Evolutionary conservation across 2,797 vertebrate genomes (phyloP), one percentile per base, ranked within the genome.

Genomic region (Centroberyx gerrardi): DNA sequence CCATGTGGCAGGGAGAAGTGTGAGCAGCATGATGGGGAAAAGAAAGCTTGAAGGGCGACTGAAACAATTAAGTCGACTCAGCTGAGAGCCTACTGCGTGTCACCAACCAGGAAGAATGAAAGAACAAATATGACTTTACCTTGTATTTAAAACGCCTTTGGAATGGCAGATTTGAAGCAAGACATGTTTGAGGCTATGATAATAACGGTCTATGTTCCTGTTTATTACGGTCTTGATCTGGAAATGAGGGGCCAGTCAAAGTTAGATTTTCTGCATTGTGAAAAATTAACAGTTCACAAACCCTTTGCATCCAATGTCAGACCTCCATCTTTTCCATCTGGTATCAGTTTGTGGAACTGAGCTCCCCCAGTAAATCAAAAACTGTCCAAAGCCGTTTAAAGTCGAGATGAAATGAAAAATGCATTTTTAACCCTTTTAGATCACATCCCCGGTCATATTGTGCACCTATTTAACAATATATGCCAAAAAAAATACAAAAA

Each of bases 81-180:
- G 52, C 63, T 49, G 62, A 78, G 72, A 63, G 78, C 75, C 55
- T 7, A 58, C 55, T 9, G 60, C 82, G 81, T 75, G 76, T 80
- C 44, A 38, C 68, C 81, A 84, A 83, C 78, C 82, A 87, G 85
- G 88, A 83, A 86, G 81, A 80, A 86, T 89, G 73, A 83, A 78
- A 64, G 56, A 81, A 83, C 66, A 84, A 84, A 89, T 85, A 80
- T 73, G 62, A 46, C 42, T 40, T 28, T 64, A 72, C 49, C 66
- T 67, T 73, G 82, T 83, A 22, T 42, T 42, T 40, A 42, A 14
- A 42, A 22, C 18, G 33, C 3, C n/a, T 18, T 18, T 40, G 8
- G 22, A 42, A 61, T 38, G 36, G 36, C 58, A 61, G 36, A 14
- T 61, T 61, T 61, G 17, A 59, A 29, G 2, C 56, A 38, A 6